phyloP scores from a whole-genome alignment of 2,113 vertebrate species.

The Chinchilla lanigera region DNA sequence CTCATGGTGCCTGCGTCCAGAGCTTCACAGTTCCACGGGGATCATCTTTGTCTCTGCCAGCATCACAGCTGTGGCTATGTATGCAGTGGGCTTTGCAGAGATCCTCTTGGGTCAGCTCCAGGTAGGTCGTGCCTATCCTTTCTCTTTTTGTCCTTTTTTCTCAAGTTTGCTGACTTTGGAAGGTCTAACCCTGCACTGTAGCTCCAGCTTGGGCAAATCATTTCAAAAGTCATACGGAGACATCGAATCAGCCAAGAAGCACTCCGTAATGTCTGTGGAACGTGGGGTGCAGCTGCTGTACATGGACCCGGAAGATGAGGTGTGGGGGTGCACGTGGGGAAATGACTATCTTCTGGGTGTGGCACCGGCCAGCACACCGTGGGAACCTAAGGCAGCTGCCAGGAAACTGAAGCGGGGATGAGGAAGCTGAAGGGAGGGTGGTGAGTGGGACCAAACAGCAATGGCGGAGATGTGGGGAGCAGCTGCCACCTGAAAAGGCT shows the following conservation, averaged over 20 bases:
- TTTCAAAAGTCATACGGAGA: constrained; percentile 15
- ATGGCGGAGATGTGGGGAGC: not conserved
- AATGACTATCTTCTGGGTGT: constrained; percentile 81
- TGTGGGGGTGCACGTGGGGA: constrained; percentile 84
- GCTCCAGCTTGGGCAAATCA: not conserved
- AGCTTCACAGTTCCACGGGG: constrained; percentile 85
- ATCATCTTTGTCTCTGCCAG: constrained; percentile 87
- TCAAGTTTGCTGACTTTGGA: not conserved
- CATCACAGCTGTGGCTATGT: constrained; percentile 85
- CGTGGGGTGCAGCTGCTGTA: constrained; percentile 62
- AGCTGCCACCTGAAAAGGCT: not conserved
- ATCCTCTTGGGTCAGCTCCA: constrained; percentile 84
- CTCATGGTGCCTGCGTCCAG: constrained; percentile 85
- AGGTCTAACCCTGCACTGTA: not conserved
- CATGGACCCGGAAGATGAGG: constrained; percentile 80
- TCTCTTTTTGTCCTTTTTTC: not conserved
- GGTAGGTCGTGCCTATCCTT: constrained; percentile 61
- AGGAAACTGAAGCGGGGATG: no score
- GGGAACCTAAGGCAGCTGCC: constrained; percentile 85
- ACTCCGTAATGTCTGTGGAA: constrained; percentile 44
- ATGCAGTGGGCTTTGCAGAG: constrained; percentile 86
- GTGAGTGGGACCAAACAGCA: not conserved
- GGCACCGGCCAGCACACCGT: constrained; percentile 86
- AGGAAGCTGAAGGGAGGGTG: not conserved
- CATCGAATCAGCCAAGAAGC: not conserved